Evolutionary conservation across 2,797 vertebrate species (phyloP), one percentile per base, ranked within the genome.

Genomic region (Antrozous pallidus): DNA sequence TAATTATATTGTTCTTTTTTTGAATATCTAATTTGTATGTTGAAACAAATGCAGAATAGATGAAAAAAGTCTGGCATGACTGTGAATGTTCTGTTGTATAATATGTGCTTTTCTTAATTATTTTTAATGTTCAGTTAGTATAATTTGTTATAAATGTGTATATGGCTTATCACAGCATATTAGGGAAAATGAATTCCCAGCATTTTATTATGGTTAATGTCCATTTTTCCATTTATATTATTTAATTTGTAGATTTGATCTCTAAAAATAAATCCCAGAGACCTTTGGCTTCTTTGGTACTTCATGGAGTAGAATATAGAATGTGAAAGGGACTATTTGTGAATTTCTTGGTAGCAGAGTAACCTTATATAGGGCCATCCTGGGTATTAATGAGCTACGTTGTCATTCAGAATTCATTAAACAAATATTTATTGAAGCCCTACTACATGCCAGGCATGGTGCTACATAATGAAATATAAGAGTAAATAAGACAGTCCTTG

Each of bases 1-100:
- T 96, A 89, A 95, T 97, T 95, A 61, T 89, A 84, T 91, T 89
- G 38, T 89, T 94, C 73, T 63, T 91, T 97, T 88, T 95, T 95
- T 92, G 58, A 93, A 95, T 88, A 90, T 75, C 90, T 95, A 92
- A 97, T 97, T 97, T 97, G 93, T 97, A 94, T 96, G 84, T 96
- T 92, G 91, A 95, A 79, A 93, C 87, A 96, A 94, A 92, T 96
- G 84, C 70, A 94, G 84, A 96, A 74, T 92, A 93, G 65, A 91
- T 92, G 90, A 95, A 93, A 94, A 94, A 95, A 96, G 94, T 96
- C 91, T 94, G 95, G 77, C 84, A 56, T 95, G 89, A n/a, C 38
- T 93, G 38, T 93, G 90, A 96, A 84, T 92, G 74, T 94, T 96
- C 86, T 65, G 33, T 94, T 96, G 90, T 96, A 38, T 96, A 95